Conservation (phyloP, 1,140 invertebrate genomes). For the Drosophila erecta region DNA sequence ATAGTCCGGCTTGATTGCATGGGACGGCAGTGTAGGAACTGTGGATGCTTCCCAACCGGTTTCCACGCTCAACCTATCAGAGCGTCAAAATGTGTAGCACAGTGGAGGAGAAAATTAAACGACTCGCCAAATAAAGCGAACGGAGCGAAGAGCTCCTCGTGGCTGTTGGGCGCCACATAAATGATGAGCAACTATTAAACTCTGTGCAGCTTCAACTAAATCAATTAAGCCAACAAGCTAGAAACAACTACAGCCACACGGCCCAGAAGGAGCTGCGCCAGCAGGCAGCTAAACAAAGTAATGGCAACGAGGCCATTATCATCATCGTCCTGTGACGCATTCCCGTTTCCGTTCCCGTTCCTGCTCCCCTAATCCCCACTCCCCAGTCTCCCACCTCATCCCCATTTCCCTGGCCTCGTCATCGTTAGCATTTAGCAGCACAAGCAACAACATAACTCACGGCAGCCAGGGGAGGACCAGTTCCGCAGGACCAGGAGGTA, state of each 20-base stretch:
- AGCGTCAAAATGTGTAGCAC: conserved; percentile 56
- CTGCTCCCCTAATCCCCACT: not conserved
- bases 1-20: conserved; percentile 57
- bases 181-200: conserved; percentile 73
- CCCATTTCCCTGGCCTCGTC: conserved; percentile 13
- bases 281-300: conserved; percentile 49
- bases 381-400: not conserved
- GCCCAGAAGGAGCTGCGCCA: conserved; percentile 25
- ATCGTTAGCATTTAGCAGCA: conserved; percentile 67
- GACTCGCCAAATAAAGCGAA: conserved; percentile 9
- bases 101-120: conserved; percentile 65
- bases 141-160: not conserved
- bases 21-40: conserved; percentile 3
- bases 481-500: not conserved
- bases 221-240: conserved; percentile 74
- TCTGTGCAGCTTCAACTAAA: conserved; percentile 70
- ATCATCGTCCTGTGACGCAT: conserved; percentile 60
- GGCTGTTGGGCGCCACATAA: conserved; percentile 43
- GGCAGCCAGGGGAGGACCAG: conserved; percentile 16
- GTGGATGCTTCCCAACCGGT: conserved; percentile 55
- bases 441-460: conserved; percentile 73
- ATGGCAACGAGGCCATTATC: conserved; percentile 71
- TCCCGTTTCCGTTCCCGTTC: not conserved
- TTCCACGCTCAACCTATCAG: conserved; percentile 1
- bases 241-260: conserved; percentile 34